phyloP scores from a whole-genome alignment of 2,797 vertebrate genomes.

The Acropternis orthonyx region DNA sequence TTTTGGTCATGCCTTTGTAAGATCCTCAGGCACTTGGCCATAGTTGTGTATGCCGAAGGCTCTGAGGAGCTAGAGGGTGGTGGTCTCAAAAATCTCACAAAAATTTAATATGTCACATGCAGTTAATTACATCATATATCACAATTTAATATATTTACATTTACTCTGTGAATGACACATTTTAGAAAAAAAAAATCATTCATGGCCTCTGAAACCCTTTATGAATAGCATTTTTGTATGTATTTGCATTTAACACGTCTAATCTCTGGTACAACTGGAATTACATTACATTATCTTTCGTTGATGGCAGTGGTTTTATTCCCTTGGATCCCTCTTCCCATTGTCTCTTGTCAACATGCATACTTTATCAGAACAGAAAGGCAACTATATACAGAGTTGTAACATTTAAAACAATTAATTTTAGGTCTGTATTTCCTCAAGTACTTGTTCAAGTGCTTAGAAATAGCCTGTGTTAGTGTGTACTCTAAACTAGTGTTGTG shows the following conservation, averaged over 20 bases:
- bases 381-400: not conserved
- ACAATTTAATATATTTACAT: not conserved
- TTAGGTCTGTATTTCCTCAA: not conserved
- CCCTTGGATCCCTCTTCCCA: not conserved
- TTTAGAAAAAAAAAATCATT: not conserved
- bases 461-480: not conserved
- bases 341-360: not conserved
- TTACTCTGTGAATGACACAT: not conserved
- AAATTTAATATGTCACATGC: not conserved
- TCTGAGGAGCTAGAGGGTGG: not conserved
- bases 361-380: not conserved
- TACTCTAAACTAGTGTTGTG: not conserved
- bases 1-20: not conserved
- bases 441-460: not conserved
- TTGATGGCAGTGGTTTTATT: not conserved
- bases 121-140: not conserved
- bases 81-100: not conserved
- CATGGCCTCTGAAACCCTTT: not conserved
- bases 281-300: not conserved
- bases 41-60: not conserved
- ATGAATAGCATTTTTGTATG: not conserved
- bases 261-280: not conserved
- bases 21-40: not conserved
- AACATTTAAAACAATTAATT: not conserved
- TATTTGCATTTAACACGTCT: not conserved